A percentile compares a stretch with the other conserved stretches of the same genome.
Conservation (phyloP, 2,113 vertebrate genomes). For the Neogobius melanostomus region DNA sequence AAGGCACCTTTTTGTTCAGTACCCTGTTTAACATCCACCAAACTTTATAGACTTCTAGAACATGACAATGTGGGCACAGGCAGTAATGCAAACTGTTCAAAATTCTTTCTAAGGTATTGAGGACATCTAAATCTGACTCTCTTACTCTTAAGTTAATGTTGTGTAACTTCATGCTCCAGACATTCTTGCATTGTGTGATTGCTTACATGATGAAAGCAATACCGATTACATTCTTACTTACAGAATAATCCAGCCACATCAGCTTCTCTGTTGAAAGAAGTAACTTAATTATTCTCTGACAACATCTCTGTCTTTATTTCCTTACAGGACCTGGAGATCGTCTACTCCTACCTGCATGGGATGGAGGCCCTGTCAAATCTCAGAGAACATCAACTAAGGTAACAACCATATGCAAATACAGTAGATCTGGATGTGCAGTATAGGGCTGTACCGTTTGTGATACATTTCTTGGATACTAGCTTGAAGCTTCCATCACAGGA, state of each 20-base stretch:
- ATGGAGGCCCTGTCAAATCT: constrained; percentile 99
- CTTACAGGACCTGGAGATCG: constrained; percentile 94
- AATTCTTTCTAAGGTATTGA: background rate
- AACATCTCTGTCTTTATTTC: background rate
- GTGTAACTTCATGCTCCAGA: background rate
- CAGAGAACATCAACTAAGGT: constrained; percentile 96
- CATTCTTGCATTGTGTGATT: constrained; percentile 1
- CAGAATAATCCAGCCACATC: background rate
- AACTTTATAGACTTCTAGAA: no score
- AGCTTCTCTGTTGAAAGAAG: background rate
- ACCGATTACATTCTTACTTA: background rate
- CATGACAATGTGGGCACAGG: background rate
- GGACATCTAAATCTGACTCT: background rate
- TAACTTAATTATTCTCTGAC: constrained; percentile 6
- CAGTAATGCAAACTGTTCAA: background rate
- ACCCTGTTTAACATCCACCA: no score
- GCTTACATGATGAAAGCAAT: background rate
- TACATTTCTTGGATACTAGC: no score
- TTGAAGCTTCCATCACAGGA: no score
- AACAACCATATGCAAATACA: constrained; percentile 25
- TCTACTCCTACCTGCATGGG: constrained; percentile 97
- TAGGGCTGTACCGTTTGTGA: no score
- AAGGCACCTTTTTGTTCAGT: no score
- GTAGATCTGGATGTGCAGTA: background rate
- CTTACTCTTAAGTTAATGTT: background rate